Conservation (phyloP, 2,113 vertebrate genomes). For the Grallaria varia region DNA sequence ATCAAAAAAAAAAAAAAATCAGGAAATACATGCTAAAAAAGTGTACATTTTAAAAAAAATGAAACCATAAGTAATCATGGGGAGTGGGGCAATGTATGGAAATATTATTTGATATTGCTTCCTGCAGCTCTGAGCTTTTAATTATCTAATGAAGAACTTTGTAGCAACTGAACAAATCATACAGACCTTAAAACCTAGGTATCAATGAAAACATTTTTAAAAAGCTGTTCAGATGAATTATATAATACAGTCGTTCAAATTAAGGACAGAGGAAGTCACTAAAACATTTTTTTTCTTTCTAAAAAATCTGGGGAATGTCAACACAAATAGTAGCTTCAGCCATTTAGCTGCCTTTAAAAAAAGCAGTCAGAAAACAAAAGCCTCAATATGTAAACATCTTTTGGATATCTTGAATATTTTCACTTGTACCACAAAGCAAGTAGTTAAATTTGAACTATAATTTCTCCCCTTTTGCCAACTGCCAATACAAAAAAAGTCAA, state of each 20-base stretch:
- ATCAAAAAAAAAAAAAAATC: background rate
- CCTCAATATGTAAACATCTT: background rate
- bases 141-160: background rate
- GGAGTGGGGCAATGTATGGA: background rate
- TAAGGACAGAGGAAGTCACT: background rate
- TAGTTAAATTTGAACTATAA: background rate
- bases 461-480: background rate
- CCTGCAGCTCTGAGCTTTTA: background rate
- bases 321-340: background rate
- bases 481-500: background rate
- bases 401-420: background rate
- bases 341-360: background rate
- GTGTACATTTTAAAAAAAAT: background rate
- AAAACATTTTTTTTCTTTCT: background rate
- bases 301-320: background rate
- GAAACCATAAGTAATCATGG: background rate
- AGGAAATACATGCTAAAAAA: background rate
- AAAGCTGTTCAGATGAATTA: background rate
- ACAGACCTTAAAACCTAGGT: fast-evolving
- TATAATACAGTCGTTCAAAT: background rate
- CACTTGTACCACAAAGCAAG: background rate
- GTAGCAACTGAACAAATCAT: background rate
- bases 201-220: background rate
- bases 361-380: background rate
- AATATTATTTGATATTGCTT: background rate